Conservation (phyloP, 2,797 vertebrate species). For the Lophius americanus region DNA sequence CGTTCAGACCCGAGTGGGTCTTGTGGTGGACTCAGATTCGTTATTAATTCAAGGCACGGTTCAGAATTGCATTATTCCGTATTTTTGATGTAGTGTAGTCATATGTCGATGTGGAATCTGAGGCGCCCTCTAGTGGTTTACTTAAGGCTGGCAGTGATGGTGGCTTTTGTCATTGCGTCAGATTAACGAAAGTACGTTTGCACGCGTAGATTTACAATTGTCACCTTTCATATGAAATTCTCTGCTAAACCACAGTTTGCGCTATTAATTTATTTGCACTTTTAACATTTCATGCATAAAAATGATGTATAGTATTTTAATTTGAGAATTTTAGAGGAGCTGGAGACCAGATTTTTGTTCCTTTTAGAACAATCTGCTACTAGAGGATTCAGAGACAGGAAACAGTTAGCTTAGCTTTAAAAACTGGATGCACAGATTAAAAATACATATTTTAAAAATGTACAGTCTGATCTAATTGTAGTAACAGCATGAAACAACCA, state of each 20-base stretch:
- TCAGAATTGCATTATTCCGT: constrained; percentile 69
- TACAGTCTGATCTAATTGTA: no score
- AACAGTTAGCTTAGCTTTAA: no score
- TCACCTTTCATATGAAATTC: no score
- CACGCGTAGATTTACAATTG: no score
- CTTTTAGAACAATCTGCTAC: no score
- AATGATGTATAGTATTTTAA: not conserved
- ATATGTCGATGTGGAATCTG: constrained; percentile 34
- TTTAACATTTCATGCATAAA: not conserved
- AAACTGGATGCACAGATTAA: no score
- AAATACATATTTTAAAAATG: no score
- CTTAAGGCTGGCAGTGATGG: constrained; percentile 71
- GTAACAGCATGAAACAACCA: no score
- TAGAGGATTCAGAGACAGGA: no score
- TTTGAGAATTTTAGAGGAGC: not conserved
- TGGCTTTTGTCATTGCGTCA: constrained; percentile 46
- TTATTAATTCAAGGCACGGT: constrained; percentile 77
- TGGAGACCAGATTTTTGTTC: not conserved
- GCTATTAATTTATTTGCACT: no score
- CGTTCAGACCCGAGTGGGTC: constrained; percentile 20
- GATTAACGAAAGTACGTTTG: no score
- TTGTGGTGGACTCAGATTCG: constrained; percentile 47
- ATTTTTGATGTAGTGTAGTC: constrained; percentile 16
- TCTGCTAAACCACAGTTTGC: not conserved
- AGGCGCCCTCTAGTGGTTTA: constrained; percentile 39